Conservation (phyloP, 2,797 vertebrate species). For the Gastrophryne carolinensis region DNA sequence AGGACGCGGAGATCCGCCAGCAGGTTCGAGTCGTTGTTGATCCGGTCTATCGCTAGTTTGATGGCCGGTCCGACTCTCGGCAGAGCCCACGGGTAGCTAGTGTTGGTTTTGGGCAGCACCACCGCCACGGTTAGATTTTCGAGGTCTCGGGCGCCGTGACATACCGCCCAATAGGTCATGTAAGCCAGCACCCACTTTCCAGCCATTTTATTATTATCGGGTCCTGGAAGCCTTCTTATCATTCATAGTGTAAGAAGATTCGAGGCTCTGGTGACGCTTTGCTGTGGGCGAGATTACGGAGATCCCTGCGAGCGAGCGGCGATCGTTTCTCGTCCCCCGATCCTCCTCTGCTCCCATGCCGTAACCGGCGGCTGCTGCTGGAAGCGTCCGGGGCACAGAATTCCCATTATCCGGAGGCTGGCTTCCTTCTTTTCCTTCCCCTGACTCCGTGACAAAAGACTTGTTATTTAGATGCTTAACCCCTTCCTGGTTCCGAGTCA, state of each 20-base stretch:
- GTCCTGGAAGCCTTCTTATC: not conserved
- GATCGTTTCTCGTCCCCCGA: no score
- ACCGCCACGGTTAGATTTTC: constrained; percentile 79
- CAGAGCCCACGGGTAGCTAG: constrained; percentile 90
- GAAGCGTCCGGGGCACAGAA: constrained; percentile 36
- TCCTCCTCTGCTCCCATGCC: constrained; percentile 3
- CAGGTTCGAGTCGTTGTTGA: constrained; percentile 69
- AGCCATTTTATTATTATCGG: not conserved
- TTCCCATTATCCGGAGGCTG: constrained; percentile 45
- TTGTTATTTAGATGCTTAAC: constrained; percentile 59
- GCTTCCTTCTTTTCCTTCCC: constrained; percentile 49
- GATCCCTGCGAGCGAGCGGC: no score
- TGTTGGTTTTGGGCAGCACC: constrained; percentile 80
- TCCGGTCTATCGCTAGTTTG: constrained; percentile 65
- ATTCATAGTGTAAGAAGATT: not conserved
- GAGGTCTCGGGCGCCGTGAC: not conserved
- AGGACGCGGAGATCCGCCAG: constrained; percentile 69
- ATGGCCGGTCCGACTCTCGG: constrained; percentile 85
- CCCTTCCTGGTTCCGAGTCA: constrained; percentile 53
- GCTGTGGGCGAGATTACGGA: no score
- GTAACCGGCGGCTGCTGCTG: constrained; percentile 29
- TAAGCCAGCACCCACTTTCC: constrained; percentile 43
- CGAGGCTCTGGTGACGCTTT: no score
- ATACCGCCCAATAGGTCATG: constrained; percentile 14
- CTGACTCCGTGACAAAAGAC: constrained; percentile 57